Evolutionary conservation across 2,888 invertebrate genomes (phyloP).

Genomic region (Drosophila infuscata): DNA sequence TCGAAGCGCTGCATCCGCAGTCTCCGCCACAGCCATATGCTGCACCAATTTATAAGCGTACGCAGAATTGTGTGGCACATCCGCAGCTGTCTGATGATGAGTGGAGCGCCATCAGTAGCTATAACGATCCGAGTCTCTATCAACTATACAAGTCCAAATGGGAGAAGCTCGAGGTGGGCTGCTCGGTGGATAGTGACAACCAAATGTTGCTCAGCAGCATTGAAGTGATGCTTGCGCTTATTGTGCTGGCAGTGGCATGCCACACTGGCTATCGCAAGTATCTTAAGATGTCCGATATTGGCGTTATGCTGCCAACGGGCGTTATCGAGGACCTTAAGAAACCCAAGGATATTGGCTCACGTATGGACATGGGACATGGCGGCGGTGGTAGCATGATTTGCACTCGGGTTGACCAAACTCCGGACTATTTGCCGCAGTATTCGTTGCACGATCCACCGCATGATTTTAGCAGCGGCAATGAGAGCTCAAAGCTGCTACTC

Average conservation of each 20-base stretch:
- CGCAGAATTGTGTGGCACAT: conserved; percentile 26
- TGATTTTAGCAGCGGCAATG: conserved; percentile 67
- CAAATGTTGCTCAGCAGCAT: conserved; percentile 29
- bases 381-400: conserved; percentile 37
- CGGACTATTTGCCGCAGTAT: conserved; percentile 41
- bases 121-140: conserved; percentile 54
- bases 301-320: conserved; percentile 79
- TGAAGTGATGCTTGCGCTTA: conserved; percentile 37
- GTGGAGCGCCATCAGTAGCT: conserved; percentile 35
- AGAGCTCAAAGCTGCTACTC: conserved; percentile 64
- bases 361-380: not conserved
- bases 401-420: conserved; percentile 48
- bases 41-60: not conserved
- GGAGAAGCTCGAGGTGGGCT: conserved; percentile 47
- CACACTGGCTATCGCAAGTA: conserved; percentile 75
- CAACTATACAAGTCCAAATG: conserved; percentile 72
- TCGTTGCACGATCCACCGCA: conserved; percentile 56
- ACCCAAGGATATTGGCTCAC: conserved; percentile 40
- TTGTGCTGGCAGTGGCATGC: conserved; percentile 47
- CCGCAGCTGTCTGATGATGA: conserved; percentile 16
- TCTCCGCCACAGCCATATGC: not conserved
- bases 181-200: conserved; percentile 39
- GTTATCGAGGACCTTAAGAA: conserved; percentile 75
- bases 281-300: conserved; percentile 82
- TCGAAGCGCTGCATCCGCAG: conserved; percentile 33